Evolutionary conservation across 2,888 invertebrate species (phyloP).

Genomic region (Erebia ligea): DNA sequence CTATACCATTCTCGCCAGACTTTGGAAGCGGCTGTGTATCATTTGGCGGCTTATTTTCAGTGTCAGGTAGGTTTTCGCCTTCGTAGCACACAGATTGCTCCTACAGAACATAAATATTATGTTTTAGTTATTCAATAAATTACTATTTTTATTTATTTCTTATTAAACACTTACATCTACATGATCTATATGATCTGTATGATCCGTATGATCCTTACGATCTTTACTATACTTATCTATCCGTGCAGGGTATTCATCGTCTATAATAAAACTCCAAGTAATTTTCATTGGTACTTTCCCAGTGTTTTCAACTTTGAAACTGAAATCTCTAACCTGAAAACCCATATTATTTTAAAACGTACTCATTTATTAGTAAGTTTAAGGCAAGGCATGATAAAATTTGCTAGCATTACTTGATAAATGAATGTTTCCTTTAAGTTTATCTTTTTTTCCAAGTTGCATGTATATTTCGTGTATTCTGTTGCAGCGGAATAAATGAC

Average conservation of each 20-base stretch:
- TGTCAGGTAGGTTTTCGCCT: slow-evolving; percentile 6
- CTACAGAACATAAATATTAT: neutral
- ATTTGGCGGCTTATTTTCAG: slow-evolving; percentile 15
- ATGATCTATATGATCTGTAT: neutral
- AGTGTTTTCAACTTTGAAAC: slow-evolving; percentile 63
- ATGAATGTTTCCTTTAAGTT: slow-evolving; percentile 82
- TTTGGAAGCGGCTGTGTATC: slow-evolving; percentile 21
- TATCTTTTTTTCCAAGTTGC: slow-evolving; percentile 65
- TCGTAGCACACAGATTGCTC: slow-evolving; percentile 14
- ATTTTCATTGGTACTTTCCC: slow-evolving; percentile 72
- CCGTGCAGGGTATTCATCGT: slow-evolving; percentile 69
- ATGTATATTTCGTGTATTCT: slow-evolving; percentile 78
- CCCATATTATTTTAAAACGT: neutral
- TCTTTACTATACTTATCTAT: slow-evolving; percentile 54
- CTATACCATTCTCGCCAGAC: slow-evolving; percentile 25
- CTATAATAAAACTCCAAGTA: slow-evolving; percentile 67
- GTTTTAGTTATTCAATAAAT: neutral
- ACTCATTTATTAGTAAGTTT: neutral
- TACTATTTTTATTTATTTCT: neutral
- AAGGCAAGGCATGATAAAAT: neutral
- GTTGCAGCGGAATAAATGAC: slow-evolving; percentile 77
- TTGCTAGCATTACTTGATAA: slow-evolving; percentile 61
- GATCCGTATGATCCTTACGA: neutral
- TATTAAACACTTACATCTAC: slow-evolving; percentile 42
- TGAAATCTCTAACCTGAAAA: slow-evolving; percentile 61